Base-by-base conservation (phyloP, 2,113 vertebrate genomes). In the Mesocricetus auratus region DNA sequence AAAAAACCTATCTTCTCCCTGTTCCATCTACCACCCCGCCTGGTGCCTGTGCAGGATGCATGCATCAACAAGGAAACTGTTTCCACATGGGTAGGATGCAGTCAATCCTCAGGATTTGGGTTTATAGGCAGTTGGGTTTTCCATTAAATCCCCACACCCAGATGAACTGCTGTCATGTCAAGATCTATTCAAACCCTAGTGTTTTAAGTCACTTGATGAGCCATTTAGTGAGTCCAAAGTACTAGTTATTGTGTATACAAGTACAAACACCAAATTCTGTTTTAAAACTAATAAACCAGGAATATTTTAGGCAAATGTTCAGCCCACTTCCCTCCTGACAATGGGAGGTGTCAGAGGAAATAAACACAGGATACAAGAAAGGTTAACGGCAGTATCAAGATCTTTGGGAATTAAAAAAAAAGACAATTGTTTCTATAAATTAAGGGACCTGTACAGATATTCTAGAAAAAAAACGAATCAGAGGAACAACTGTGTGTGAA, bases 201-300 rank as follows among this genome's bases (percentile, higher is more conserved):
- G 87, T 93, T 90, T 93, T 58, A 86, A 79, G 62, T 83, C 73
- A 75, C 33, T 69, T 75, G 47, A 36, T 60, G 73, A 94, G 85
- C 50, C 87, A 79, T 15, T 81, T 64, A 69, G 5, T 83, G 39
- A 95, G 45, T 33, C 45, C 56, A 26, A 90, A 68, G 81, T 19
- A 73, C 69, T 33, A 90, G 5, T 15, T 91, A 69, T 7, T 75
- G 45, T 66, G 64, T 78, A 90, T 45, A 7, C 4, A 22, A 74
- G 3, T 29, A 66, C 33, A 26, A 86, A 64, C 13, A 24, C 21
- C 53, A 75, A 93, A 89, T 68, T 50, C 73, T 60, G 68, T 19
- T 71, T 82, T 42, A 47, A 69, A 53, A 66, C 9, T 64, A 16
- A 29, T 58, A 13, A 29, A 26, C 19, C n/a, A 56, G 62, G 74